phyloP scores from a whole-genome alignment of 2,797 vertebrate genomes.

The Sylvia borin region DNA sequence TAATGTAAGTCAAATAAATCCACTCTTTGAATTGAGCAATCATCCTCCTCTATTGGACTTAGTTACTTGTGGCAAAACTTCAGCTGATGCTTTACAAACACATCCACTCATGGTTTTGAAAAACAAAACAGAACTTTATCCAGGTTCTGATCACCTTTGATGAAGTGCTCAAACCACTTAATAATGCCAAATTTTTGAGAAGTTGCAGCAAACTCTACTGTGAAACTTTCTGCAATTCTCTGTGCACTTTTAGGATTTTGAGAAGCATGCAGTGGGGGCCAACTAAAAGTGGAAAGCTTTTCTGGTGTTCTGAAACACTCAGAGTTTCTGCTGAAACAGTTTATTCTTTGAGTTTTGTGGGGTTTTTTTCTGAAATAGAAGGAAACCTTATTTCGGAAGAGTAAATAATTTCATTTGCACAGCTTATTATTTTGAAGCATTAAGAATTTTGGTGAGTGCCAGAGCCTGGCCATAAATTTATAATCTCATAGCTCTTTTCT shows the following conservation, averaged over 20 bases:
- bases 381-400: background rate
- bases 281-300: background rate
- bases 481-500: background rate
- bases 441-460: background rate
- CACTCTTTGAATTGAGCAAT: background rate
- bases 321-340: background rate
- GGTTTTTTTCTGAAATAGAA: background rate
- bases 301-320: background rate
- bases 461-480: background rate
- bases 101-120: background rate
- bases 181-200: background rate
- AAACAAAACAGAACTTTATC: background rate
- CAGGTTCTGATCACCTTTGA: background rate
- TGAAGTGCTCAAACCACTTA: background rate
- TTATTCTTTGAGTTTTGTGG: background rate
- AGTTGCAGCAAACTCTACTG: background rate
- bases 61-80: background rate
- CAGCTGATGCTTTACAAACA: background rate
- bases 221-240: background rate
- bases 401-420: background rate
- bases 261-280: background rate
- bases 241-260: background rate
- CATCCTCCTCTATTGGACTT: background rate
- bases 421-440: background rate
- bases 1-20: constrained; percentile 40